Evolutionary conservation across 2,888 invertebrate species (phyloP), one percentile per base, ranked within the genome.

Genomic region (Tipula unca): DNA sequence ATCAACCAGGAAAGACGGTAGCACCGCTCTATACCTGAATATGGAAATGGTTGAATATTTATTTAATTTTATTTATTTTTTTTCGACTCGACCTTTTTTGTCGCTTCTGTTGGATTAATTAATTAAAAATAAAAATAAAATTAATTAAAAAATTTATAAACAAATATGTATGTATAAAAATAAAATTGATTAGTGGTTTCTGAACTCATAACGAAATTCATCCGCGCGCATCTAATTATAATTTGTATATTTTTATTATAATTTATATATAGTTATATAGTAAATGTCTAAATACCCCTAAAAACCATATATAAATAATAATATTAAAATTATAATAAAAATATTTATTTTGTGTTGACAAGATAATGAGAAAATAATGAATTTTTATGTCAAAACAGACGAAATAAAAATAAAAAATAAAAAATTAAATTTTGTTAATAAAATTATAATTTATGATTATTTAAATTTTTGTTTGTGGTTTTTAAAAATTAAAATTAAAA

Each of bases 151-250:
- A 69, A 25, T 69, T 20, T 48, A 17, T 48, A 69, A 20, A 69
- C 69, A 69, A 69, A 69, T 48, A 20, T 17, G n/a, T 42, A 14
- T 42, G 17, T 6, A 25, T 25, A 25, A 25, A 25, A 69, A 69
- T 10, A 69, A 69, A 69, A 69, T 25, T 69, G 69, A 69, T 69
- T 69, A 13, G 69, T 69, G 69, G 69, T 69, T 69, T 69, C 69
- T 69, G 69, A 69, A 69, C 69, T 69, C 69, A 69, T 69, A 69
- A 69, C 69, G 69, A 69, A 25, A 69, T 69, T 69, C 69, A 69
- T 69, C 69, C 25, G 69, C 69, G 20, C 25, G 25, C 69, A 69
- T 69, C 69, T 69, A 69, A 69, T 69, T 69, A 69, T 69, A 69
- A 69, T 69, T 69, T 25, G 25, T 48, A 10, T 25, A 69, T 48